Conservation (phyloP, 2,113 vertebrate genomes). For the Barnardius zonarius region DNA sequence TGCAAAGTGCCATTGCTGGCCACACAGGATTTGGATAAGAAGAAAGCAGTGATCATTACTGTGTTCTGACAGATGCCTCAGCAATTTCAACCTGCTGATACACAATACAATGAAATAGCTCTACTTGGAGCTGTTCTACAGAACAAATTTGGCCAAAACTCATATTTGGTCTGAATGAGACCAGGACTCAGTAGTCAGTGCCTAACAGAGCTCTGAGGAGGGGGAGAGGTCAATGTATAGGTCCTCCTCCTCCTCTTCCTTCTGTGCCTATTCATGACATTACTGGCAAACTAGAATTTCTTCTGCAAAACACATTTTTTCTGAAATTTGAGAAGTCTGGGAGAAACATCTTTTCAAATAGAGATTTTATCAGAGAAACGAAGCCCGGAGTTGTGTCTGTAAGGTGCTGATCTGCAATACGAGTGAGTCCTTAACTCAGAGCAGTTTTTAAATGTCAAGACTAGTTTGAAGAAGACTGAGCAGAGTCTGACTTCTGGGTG, state of each 20-base stretch:
- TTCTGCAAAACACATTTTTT: neutral
- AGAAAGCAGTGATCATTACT: neutral
- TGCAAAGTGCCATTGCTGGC: constrained; percentile 4
- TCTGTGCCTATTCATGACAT: neutral
- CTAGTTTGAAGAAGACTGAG: neutral
- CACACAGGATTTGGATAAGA: neutral
- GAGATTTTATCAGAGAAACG: neutral
- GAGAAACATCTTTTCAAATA: neutral
- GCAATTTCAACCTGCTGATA: constrained; percentile 23
- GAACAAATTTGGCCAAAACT: neutral
- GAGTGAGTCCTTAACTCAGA: neutral
- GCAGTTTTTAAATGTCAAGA: neutral
- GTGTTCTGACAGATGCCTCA: neutral
- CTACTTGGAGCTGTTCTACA: neutral
- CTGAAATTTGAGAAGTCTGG: neutral
- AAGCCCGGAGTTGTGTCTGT: neutral
- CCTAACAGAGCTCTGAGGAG: neutral
- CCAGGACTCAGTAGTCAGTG: neutral
- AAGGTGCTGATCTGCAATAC: neutral
- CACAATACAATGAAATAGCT: neutral
- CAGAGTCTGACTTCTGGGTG: neutral
- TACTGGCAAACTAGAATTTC: neutral
- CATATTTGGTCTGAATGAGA: neutral
- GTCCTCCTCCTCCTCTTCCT: neutral
- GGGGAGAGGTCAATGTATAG: neutral